phyloP scores from a whole-genome alignment of 2,113 vertebrate species.

The Cynopterus brachyotis region DNA sequence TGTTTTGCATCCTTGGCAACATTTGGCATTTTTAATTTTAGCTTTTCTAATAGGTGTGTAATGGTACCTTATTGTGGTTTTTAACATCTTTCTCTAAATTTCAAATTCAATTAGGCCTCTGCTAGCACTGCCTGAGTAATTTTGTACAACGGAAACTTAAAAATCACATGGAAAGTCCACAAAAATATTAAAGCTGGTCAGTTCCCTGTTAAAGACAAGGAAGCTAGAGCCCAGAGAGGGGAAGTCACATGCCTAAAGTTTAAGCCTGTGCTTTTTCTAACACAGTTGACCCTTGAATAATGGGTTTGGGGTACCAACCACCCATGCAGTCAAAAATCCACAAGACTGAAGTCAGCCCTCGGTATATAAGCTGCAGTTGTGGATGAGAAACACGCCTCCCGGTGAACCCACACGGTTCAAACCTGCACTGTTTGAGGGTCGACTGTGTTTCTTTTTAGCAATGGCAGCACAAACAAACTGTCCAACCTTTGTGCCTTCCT shows the following conservation, averaged over 20 bases:
- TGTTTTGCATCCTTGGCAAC: not conserved
- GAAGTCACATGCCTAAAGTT: not conserved
- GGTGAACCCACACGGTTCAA: not conserved
- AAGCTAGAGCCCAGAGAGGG: not conserved
- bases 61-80: not conserved
- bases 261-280: not conserved
- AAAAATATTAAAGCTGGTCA: not conserved
- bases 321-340: too few relatives aligned
- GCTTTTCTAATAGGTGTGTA: not conserved
- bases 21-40: not conserved
- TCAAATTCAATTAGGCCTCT: not conserved
- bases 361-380: fast-evolving
- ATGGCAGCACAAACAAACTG: not conserved
- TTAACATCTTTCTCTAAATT: not conserved
- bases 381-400: not conserved
- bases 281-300: not conserved
- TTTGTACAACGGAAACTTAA: not conserved
- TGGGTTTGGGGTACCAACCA: not conserved
- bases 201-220: not conserved
- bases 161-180: not conserved
- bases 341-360: not conserved
- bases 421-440: not conserved
- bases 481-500: not conserved
- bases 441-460: not conserved
- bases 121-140: not conserved